Base-by-base conservation (phyloP, 2,113 vertebrate genomes). In the Eulacestoma nigropectus region DNA sequence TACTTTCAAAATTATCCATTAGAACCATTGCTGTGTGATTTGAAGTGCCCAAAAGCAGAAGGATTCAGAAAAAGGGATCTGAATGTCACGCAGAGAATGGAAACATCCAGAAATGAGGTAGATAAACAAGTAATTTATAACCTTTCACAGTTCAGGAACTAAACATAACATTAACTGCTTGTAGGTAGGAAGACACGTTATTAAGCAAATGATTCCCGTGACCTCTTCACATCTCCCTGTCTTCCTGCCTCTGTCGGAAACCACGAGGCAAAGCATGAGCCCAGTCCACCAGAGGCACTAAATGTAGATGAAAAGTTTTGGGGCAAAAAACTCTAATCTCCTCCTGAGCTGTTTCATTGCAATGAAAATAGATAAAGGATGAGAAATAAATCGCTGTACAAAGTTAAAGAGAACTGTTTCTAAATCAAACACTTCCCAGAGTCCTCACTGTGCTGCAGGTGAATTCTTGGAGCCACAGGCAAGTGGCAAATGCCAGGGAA, bases 91-190 rank as follows among this genome's bases (percentile, higher is more conserved):
- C 63, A 77, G 87, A 50, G 72, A 94, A 89, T 21, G 59, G 84
- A 90, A 92, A 94, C 37, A 65, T 46, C 80, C 89, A 56, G 29
- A 73, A 83, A 89, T 19, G 12, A 80, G 74, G 87, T 2, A 62
- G 87, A 80, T 77, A 92, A 92, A 90, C 83, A 89, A 76, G 57
- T 20, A 27, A 86, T 92, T 90, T 73, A 80, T 64, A 91, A 90
- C 67, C 42, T 90, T 73, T 39, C 78, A 65, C 0, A 46, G 74
- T 72, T 94, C 87, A 69, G 85, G 55, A 49, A 47, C 78, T n/a
- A 49, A 91, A 49, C 60, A 32, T 8, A 78, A 78, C 70, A 37
- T 72, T 52, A 85, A 39, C 76, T 46, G 70, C 92, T 55, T 32
- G 62, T 39, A 92, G 84, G 81, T 76, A 63, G 59, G 84, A 65